Percentiles rank a stretch among this genome's conserved stretches.
These are phyloP conservation scores for Rhagoletis zephyria DNA, from an alignment of 1,140 invertebrate species.

Conservation along the genomic window DNA sequence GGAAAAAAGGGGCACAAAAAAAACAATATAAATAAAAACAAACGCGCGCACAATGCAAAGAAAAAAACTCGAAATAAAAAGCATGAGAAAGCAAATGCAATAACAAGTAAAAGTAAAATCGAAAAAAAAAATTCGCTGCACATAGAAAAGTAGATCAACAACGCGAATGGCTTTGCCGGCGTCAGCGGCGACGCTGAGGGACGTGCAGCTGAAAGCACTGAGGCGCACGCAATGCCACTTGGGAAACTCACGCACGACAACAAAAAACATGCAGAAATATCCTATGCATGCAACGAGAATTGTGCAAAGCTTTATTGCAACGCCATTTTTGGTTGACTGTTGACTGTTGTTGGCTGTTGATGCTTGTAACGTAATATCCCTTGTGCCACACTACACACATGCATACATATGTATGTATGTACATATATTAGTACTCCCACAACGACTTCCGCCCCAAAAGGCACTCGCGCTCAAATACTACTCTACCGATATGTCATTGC, in stretches of 20 bases:
- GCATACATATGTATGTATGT: too few species aligned
- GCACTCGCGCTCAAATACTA: background rate
- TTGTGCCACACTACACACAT: background rate
- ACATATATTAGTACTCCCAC: background rate
- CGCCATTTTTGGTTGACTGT: background rate
- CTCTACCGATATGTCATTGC: background rate
- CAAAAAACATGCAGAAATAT: background rate
- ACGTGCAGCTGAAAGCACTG: background rate
- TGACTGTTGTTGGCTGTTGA: too few species aligned
- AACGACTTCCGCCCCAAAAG: conserved; percentile 1
- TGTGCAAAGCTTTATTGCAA: background rate
- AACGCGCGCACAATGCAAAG: background rate
- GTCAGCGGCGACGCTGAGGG: background rate
- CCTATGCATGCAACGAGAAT: background rate
- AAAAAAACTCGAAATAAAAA: background rate
- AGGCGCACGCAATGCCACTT: conserved; percentile 42
- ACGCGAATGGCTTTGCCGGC: background rate
- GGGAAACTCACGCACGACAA: background rate
- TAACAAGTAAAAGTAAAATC: background rate
- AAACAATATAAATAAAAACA: background rate
- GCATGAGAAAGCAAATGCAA: conserved; percentile 14
- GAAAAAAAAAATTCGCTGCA: background rate
- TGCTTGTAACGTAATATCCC: background rate
- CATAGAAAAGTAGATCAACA: conserved; percentile 38
- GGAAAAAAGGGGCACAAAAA: conserved; percentile 8